Percentiles rank a stretch among this genome's conserved stretches.
These are phyloP conservation scores for Lineus longissimus DNA, from an alignment of 1,140 invertebrate genomes.

Conservation along the genomic window DNA sequence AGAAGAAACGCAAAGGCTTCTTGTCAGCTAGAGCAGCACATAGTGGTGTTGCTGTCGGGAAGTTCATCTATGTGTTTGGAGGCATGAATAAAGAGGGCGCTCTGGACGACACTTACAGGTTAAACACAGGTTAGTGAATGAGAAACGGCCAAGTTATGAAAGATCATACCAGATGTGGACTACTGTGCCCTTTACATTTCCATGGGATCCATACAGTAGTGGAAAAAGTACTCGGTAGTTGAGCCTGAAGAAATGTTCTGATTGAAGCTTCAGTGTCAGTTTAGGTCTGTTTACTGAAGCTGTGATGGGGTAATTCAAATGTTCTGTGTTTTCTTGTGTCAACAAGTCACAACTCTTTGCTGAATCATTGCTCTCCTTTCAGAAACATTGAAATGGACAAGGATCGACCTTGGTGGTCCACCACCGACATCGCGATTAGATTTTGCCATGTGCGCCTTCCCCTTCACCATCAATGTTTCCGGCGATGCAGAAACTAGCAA, in stretches of 20 bases:
- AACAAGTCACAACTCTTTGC: background rate
- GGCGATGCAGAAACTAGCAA: constrained; percentile 6
- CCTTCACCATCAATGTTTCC: constrained; percentile 17
- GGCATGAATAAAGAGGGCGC: constrained; percentile 51
- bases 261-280: too few relatives aligned
- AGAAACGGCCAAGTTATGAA: background rate
- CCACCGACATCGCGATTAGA: constrained; percentile 46
- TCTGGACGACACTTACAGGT: constrained; percentile 46
- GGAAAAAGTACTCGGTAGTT: background rate
- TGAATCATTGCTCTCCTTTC: constrained; percentile 10
- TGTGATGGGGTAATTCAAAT: too few relatives aligned
- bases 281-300: too few relatives aligned
- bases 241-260: background rate
- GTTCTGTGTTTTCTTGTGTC: too few relatives aligned
- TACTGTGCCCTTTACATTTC: background rate
- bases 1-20: constrained; percentile 39
- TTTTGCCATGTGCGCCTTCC: constrained; percentile 44
- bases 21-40: constrained; percentile 49
- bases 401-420: constrained; percentile 42
- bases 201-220: background rate
- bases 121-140: constrained; percentile 40
- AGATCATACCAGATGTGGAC: background rate
- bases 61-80: constrained; percentile 47
- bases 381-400: constrained; percentile 43
- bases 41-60: constrained; percentile 33